phyloP scores from a whole-genome alignment of 1,140 invertebrate species.

The Drosophila yakuba region DNA sequence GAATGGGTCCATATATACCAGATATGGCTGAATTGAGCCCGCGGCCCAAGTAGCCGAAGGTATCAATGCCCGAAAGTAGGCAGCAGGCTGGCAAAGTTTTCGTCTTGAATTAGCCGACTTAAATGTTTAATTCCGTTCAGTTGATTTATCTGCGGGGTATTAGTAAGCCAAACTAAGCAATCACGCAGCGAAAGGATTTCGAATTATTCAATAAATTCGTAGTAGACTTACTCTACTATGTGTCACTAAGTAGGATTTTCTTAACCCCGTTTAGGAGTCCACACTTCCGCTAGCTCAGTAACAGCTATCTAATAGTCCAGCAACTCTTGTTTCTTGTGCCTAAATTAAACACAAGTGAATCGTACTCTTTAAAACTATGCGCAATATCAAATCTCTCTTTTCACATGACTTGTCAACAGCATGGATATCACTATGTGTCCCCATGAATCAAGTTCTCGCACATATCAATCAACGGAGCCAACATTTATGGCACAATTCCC shows the following conservation, averaged over 20 bases:
- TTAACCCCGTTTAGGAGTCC: no score
- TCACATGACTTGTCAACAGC: constrained; percentile 7
- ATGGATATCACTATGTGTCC: background rate
- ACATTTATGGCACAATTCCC: constrained; percentile 30
- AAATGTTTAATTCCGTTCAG: constrained; percentile 71
- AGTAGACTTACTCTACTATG: background rate
- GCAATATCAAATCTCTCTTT: background rate
- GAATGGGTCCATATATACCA: constrained; percentile 33
- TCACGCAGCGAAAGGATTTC: constrained; percentile 28
- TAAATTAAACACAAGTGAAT: background rate
- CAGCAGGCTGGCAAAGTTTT: constrained; percentile 44
- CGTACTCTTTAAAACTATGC: background rate
- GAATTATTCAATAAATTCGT: background rate
- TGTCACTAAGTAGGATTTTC: no score
- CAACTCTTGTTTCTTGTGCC: no score
- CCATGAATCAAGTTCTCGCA: constrained; percentile 32
- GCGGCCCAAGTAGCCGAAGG: constrained; percentile 40
- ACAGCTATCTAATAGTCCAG: no score
- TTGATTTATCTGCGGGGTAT: constrained; percentile 35
- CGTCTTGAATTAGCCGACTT: constrained; percentile 45
- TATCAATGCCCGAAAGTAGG: constrained; percentile 60
- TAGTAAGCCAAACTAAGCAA: constrained; percentile 71
- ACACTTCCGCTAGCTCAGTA: no score
- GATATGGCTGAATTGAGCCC: constrained; percentile 4
- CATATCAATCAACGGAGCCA: constrained; percentile 35